Evolutionary conservation across 2,888 invertebrate genomes (phyloP), one percentile per base, ranked within the genome.

Genomic region (Sturmia bella): DNA sequence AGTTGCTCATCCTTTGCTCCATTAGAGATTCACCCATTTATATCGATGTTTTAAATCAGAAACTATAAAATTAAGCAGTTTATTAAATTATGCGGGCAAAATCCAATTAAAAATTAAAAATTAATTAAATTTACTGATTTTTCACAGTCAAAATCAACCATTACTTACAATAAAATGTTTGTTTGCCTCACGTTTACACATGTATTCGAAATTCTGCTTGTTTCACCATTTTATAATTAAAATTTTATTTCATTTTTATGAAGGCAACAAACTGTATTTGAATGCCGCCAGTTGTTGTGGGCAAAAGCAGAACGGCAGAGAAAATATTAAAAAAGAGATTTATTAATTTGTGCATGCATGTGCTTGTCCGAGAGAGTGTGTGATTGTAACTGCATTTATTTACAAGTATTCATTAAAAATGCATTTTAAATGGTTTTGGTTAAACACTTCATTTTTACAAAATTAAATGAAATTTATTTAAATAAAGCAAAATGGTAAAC

Each of bases 81-180:
- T 59, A 57, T 64, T 78, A 43, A 79, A 79, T 66, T 73, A 68
- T 72, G 78, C 59, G 78, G 72, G 43, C 54, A 73, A 79, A 79
- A 79, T 73, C 59, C 78, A 73, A 73, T 79, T 72, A 78, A 78
- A 72, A 79, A 45, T 61, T 66, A 61, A 19, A 72, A 79, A 73
- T 79, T 79, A 68, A 79, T 79, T 79, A 66, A 59, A 73, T 79
- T 66, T 52, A 43, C 19, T 66, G 57, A 66, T 43, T 37, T 69
- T 54, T 43, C 21, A 43, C 17, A 56, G 19, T 19, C 27, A 37
- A 52, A 17, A n/a, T 13, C 15, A 24, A 52, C 27, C 9, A 24
- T 41, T 41, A 17, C 37, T 41, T 41, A 17, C 37, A 56, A 21
- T 21, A 13, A 19, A 39, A 17, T 15, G 50, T 32, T 59, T 6